Percentiles rank a stretch among this genome's conserved stretches.
Evolutionary conservation across 1,140 invertebrate species (phyloP).

Genomic region (Macrobrachium nipponense): DNA sequence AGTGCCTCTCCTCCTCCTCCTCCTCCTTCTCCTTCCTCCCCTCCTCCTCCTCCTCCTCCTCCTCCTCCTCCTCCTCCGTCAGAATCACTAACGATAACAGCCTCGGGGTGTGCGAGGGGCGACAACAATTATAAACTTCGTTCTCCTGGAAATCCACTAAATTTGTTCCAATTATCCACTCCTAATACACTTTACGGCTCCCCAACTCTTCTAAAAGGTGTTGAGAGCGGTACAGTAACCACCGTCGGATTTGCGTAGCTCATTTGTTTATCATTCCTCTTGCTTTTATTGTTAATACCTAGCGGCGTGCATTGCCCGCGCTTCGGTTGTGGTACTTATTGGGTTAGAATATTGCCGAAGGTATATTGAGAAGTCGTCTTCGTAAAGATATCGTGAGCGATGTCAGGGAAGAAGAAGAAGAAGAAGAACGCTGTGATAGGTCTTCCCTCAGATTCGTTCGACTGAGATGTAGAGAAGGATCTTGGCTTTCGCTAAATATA

Average conservation of each 20-base stretch:
- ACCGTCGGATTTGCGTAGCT: slow-evolving; percentile 5
- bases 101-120: slow-evolving; percentile 9
- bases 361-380: too few species aligned
- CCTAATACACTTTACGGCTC: slow-evolving; percentile 43
- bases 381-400: too few species aligned
- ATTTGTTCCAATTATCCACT: slow-evolving; percentile 48
- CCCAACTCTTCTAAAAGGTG: slow-evolving; percentile 44
- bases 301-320: too few species aligned
- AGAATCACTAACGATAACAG: slow-evolving; percentile 43
- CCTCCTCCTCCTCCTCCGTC: neutral
- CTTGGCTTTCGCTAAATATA: too few species aligned
- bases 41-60: neutral
- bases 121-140: slow-evolving; percentile 49
- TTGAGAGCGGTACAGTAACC: slow-evolving; percentile 1
- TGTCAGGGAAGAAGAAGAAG: too few species aligned
- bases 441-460: too few species aligned
- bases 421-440: too few species aligned
- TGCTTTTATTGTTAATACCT: too few species aligned
- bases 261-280: slow-evolving; percentile 9
- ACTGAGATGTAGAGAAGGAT: too few species aligned
- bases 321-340: too few species aligned
- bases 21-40: too few species aligned
- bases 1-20: neutral
- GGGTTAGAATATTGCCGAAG: too few species aligned
- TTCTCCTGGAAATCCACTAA: slow-evolving; percentile 46